A percentile compares a stretch with the other conserved stretches of the same genome.
These are phyloP conservation scores for Seira sanloemensis DNA, from an alignment of 2,888 invertebrate genomes.

Conservation along the genomic window DNA sequence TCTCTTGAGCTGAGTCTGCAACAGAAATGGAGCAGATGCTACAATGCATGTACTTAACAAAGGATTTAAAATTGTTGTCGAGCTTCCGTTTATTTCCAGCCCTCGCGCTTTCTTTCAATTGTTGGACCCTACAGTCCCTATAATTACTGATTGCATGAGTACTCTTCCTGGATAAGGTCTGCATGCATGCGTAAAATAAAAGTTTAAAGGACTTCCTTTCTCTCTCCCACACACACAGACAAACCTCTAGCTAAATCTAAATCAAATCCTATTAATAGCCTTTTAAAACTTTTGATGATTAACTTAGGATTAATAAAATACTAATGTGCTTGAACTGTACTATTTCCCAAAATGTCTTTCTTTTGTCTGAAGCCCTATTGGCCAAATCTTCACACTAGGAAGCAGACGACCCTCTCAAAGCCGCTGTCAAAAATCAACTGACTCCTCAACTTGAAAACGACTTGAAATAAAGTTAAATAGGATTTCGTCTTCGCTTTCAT, in stretches of 20 bases:
- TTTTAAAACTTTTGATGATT: too few species aligned
- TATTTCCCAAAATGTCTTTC: too few species aligned
- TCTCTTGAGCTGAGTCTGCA: neutral
- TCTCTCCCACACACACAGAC: too few species aligned
- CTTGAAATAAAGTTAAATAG: slow-evolving; percentile 29
- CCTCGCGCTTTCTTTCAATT: neutral
- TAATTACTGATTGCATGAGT: neutral
- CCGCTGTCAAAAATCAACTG: slow-evolving; percentile 60
- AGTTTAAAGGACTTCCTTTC: too few species aligned
- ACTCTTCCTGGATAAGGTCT: neutral
- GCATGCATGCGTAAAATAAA: too few species aligned
- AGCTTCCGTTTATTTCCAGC: neutral
- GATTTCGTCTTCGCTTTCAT: neutral
- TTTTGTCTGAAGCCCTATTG: neutral
- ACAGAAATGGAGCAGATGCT: neutral
- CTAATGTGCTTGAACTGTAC: too few species aligned
- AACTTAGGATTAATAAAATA: too few species aligned
- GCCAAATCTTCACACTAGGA: neutral
- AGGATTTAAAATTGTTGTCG: neutral
- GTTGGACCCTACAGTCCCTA: neutral
- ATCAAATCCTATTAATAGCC: too few species aligned
- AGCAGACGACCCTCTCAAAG: slow-evolving; percentile 39
- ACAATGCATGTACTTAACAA: neutral
- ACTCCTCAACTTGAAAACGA: slow-evolving; percentile 34
- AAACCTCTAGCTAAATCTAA: too few species aligned